Base-by-base conservation (phyloP, 2,888 invertebrate species). In the Dichetophora obliterata region DNA sequence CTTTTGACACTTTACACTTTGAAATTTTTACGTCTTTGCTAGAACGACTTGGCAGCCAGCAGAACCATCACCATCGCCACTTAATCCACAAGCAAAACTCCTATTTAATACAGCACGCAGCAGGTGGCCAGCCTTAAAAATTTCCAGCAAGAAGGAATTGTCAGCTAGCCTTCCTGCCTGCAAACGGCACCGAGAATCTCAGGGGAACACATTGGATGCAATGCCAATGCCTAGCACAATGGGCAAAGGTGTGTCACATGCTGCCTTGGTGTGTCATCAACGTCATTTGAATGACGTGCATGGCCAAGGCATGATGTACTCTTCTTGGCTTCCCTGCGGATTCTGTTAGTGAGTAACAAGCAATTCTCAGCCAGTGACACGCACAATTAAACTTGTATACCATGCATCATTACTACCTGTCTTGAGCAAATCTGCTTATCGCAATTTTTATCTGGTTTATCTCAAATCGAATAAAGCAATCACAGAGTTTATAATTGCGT, bases 231-330 rank as follows among this genome's bases (percentile, higher is more conserved):
- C 43, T 43, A 43, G 43, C 43, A 43, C 14, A 14, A 43, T 43
- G 43, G 43, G 14, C 11, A n/a, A 63, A 73, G 73, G 73, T 59
- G 73, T 73, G 73, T 63, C 73, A 27, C 61, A 48, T 59, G 24
- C 22, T 68, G 27, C 16, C 48, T 14, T 24, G n/a, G 61, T 27
- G 27, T 59, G 63, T 73, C 73, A 71, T 63, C 63, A 63, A 34
- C 31, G 63, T 37, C 63, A 34, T 27, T 34, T 11, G n/a, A n/a
- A 34, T 34, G 16, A n/a, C 19, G 31, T 34, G 31, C 31, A 11
- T 31, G 11, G 5, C 16, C 16, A 19, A n/a, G 63, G 34, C 3
- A 63, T 63, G 37, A 31, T 63, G 63, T n/a, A 63, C 14, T 27
- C 16, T 34, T 31, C 16, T 6, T 34, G 0, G 16, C 63, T 43